These are phyloP conservation scores for Varanus komodoensis DNA, from an alignment of 2,113 vertebrate species.

Conservation along the genomic window DNA sequence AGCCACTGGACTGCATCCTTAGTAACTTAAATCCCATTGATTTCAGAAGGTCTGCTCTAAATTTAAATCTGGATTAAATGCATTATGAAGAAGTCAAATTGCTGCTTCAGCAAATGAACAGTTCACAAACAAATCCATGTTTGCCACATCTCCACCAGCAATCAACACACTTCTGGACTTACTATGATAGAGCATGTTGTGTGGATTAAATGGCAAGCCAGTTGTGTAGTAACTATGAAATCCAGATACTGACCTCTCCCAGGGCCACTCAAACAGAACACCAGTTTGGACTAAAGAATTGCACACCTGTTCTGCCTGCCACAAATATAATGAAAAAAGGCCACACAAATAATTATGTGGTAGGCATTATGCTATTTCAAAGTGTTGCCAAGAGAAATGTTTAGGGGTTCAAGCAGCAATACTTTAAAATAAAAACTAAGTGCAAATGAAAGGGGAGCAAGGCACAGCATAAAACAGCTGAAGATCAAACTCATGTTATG, in stretches of 20 bases:
- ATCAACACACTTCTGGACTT: background rate
- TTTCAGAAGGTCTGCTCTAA: too few relatives aligned
- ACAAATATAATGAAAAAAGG: background rate
- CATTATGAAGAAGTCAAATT: background rate
- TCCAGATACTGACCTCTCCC: background rate
- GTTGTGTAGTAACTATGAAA: background rate
- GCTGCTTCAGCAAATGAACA: background rate
- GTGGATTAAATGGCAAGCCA: background rate
- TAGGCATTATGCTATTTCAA: background rate
- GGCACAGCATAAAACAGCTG: background rate
- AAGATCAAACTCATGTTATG: background rate
- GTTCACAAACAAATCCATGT: background rate
- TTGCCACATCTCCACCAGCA: background rate
- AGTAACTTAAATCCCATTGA: too few relatives aligned
- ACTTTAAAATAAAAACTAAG: background rate
- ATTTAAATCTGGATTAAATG: too few relatives aligned
- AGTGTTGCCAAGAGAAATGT: background rate
- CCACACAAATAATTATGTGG: background rate
- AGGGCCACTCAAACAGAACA: background rate
- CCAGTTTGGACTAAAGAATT: background rate
- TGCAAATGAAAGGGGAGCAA: background rate
- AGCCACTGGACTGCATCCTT: too few relatives aligned
- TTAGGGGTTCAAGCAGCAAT: background rate
- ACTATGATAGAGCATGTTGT: background rate
- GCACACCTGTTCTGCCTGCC: too few relatives aligned